These are phyloP conservation scores for Drosophila ananassae DNA, from an alignment of 1,140 invertebrate species.

Conservation along the genomic window DNA sequence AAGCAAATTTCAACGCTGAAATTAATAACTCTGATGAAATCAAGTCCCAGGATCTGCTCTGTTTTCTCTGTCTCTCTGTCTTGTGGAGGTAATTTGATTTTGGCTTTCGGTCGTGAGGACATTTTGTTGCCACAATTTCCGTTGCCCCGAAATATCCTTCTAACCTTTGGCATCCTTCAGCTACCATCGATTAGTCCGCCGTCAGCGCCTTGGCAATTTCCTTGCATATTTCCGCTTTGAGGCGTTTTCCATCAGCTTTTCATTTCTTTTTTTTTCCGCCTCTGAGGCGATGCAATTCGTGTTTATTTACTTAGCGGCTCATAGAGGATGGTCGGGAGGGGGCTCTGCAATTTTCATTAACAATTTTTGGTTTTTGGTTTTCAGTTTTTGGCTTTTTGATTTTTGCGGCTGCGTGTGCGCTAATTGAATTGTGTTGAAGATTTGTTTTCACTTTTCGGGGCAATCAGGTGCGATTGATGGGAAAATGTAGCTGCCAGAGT, in stretches of 20 bases:
- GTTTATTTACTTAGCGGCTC: conserved; percentile 55
- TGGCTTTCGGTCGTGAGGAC: conserved; percentile 21
- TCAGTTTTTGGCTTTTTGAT: conserved; percentile 10
- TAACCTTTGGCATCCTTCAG: conserved; percentile 8
- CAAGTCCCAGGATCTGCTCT: conserved; percentile 18
- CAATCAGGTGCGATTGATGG: conserved; percentile 37
- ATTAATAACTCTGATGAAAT: conserved; percentile 68
- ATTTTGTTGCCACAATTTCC: conserved; percentile 69
- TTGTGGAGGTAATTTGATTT: conserved; percentile 10
- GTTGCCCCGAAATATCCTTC: conserved; percentile 35
- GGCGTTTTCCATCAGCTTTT: conserved; percentile 71
- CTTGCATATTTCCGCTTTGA: conserved; percentile 77
- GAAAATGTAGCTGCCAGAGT: conserved; percentile 3
- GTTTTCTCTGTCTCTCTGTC: conserved; percentile 20
- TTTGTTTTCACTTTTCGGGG: conserved; percentile 36
- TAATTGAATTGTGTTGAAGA: conserved; percentile 75
- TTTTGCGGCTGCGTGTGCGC: conserved; percentile 60
- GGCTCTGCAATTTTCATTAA: conserved; percentile 71
- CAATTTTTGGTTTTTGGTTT: conserved; percentile 49
- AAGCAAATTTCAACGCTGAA: conserved; percentile 73
- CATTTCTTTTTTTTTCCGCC: conserved; percentile 15
- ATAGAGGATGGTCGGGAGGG: not conserved
- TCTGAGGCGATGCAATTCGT: conserved; percentile 38
- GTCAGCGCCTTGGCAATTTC: conserved; percentile 76
- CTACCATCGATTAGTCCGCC: conserved; percentile 33